Evolutionary conservation across 2,888 invertebrate genomes (phyloP).

Genomic region (Entomobrya multifasciata): DNA sequence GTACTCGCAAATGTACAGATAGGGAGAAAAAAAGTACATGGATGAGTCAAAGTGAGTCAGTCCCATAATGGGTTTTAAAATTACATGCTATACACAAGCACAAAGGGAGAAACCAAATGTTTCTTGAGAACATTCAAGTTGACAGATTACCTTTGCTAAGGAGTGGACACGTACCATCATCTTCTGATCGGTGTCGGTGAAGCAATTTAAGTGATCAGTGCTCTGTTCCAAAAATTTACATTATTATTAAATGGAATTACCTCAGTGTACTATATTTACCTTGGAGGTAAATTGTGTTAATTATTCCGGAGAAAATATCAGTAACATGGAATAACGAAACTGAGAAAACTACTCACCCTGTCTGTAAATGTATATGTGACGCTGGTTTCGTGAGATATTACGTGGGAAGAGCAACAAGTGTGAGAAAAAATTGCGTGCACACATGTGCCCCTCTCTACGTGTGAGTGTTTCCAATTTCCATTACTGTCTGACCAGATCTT

Average conservation of each 20-base stretch:
- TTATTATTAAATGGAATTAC: too few relatives aligned
- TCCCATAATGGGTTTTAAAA: neutral
- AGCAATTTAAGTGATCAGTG: neutral
- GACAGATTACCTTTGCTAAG: neutral
- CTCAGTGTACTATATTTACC: too few relatives aligned
- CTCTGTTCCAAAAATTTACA: too few relatives aligned
- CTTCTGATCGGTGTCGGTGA: neutral
- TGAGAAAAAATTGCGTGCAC: slow-evolving; percentile 62
- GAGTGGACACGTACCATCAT: neutral
- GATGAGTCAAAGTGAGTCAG: slow-evolving; percentile 57
- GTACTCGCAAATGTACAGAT: neutral
- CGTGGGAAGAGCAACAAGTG: slow-evolving; percentile 72
- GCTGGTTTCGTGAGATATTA: too few relatives aligned
- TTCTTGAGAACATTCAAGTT: neutral
- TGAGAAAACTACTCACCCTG: too few relatives aligned
- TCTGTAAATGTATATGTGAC: too few relatives aligned
- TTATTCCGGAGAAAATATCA: neutral
- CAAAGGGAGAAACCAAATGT: neutral
- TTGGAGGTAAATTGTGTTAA: too few relatives aligned
- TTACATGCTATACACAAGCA: neutral
- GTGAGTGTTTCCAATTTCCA: neutral
- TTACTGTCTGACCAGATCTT: neutral
- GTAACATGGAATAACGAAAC: slow-evolving; percentile 7
- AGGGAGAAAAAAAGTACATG: slow-evolving; percentile 5
- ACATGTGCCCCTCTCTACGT: neutral